Base-by-base conservation (phyloP, 2,797 vertebrate genomes). In the Pangasius krempfi region DNA sequence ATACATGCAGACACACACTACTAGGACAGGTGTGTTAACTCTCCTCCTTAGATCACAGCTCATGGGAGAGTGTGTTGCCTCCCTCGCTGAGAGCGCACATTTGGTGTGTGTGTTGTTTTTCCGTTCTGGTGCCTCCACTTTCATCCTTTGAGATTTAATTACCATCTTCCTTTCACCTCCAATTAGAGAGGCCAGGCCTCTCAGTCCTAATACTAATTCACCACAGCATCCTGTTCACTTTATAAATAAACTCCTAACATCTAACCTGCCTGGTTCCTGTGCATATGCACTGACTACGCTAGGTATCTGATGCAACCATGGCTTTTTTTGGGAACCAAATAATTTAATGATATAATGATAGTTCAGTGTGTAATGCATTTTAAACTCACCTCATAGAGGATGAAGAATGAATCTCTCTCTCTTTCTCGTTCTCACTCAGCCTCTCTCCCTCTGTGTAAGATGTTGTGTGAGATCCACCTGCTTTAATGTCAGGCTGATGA, bases 111-210 rank as follows among this genome's bases (percentile, higher is more conserved):
- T 78, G 89, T 92, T 88, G 66, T 79, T 89, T 93, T 92, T 91
- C 91, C 91, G n/a, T 90, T 85, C 89, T 82, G 84, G 86, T 84
- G 88, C 91, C 88, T 92, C 64, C 78, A 88, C 83, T 93, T 90
- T 85, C 68, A 82, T 92, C 81, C 89, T 89, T 86, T 75, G 84
- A 94, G 95, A 95, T 96, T 95, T 94, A 95, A 95, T 96, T 96
- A 96, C 94, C 92, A 92, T 94, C 94, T 96, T 92, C 92, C 93
- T 95, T 91, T 96, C 95, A 95, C 95, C 95, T 96, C 94, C 96
- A 94, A 96, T 96, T 96, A 96, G 93, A 92, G 93, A 90, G 91
- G 93, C 93, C 92, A 93, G 93, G 92, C 91, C 92, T 89, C 91
- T 94, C 90, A 82, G 93, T 94, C 92, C 92, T 95, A 94, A 93